phyloP scores from a whole-genome alignment of 2,113 vertebrate species.

The Polypterus bichir region DNA sequence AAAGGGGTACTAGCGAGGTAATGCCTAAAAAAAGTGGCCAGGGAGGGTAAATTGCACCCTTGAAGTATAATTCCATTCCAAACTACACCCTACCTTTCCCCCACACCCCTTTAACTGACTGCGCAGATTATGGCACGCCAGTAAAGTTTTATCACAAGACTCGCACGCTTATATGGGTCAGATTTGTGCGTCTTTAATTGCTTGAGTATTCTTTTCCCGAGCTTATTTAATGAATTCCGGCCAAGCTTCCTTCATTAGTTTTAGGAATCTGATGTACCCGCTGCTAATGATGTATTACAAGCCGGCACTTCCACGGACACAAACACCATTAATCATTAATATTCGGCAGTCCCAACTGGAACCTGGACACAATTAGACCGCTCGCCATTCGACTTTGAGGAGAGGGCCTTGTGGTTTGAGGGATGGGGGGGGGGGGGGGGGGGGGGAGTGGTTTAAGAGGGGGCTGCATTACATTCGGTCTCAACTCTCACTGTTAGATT shows the following conservation, averaged over 20 bases:
- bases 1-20: too few relatives aligned
- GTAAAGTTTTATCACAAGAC: constrained; percentile 28
- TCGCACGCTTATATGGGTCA: constrained; percentile 17
- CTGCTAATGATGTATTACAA: constrained; percentile 31
- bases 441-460: too few relatives aligned
- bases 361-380: constrained; percentile 23
- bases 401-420: background rate
- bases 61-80: constrained; percentile 16
- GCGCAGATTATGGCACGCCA: constrained; percentile 20
- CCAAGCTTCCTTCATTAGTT: constrained; percentile 25
- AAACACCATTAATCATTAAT: constrained; percentile 29
- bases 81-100: constrained; percentile 23
- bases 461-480: too few relatives aligned
- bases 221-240: constrained; percentile 21
- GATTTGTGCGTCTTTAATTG: constrained; percentile 24
- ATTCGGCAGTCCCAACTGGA: constrained; percentile 13
- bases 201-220: constrained; percentile 19
- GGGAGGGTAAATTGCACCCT: constrained; percentile 18
- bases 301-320: constrained; percentile 20
- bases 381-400: constrained; percentile 13
- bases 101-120: constrained; percentile 10
- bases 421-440: too few relatives aligned
- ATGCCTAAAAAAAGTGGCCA: too few relatives aligned
- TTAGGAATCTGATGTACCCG: constrained; percentile 20
- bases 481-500: too few relatives aligned